These are phyloP conservation scores for Microchirus variegatus DNA, from an alignment of 2,797 vertebrate species.

Conservation along the genomic window DNA sequence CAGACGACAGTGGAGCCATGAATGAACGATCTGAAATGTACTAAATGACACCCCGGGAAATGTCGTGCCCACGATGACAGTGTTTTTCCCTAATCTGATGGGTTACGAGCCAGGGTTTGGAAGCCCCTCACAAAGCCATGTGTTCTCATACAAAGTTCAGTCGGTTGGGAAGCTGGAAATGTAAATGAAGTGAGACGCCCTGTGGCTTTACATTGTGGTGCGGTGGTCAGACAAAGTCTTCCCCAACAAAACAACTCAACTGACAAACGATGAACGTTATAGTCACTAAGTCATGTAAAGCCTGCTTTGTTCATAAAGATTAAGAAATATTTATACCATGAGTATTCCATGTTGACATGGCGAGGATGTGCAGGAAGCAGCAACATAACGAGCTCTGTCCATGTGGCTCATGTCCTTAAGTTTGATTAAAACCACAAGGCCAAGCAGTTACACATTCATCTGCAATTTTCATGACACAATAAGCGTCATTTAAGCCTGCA, in stretches of 20 bases:
- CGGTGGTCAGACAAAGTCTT: slow-evolving; percentile 37
- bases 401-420: slow-evolving; percentile 16
- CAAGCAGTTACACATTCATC: slow-evolving; percentile 2
- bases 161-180: slow-evolving; percentile 29
- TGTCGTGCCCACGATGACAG: slow-evolving; percentile 27
- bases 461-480: no score
- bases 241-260: slow-evolving; percentile 24
- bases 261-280: slow-evolving; percentile 20
- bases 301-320: slow-evolving; percentile 46
- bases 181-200: slow-evolving; percentile 57
- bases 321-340: slow-evolving; percentile 47
- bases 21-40: slow-evolving; percentile 54
- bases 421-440: background rate
- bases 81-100: slow-evolving; percentile 46
- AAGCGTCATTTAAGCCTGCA: no score
- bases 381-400: slow-evolving; percentile 5
- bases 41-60: slow-evolving; percentile 46
- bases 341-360: slow-evolving; percentile 37
- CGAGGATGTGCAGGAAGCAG: slow-evolving; percentile 30
- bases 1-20: slow-evolving; percentile 39
- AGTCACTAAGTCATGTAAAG: slow-evolving; percentile 21
- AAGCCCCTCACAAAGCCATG: slow-evolving; percentile 28
- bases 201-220: slow-evolving; percentile 55
- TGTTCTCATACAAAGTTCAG: slow-evolving; percentile 21
- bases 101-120: slow-evolving; percentile 22